Percentiles rank a stretch among this genome's conserved stretches.
These are phyloP conservation scores for Epicauta chinensis DNA, from an alignment of 1,140 invertebrate species.

Conservation along the genomic window DNA sequence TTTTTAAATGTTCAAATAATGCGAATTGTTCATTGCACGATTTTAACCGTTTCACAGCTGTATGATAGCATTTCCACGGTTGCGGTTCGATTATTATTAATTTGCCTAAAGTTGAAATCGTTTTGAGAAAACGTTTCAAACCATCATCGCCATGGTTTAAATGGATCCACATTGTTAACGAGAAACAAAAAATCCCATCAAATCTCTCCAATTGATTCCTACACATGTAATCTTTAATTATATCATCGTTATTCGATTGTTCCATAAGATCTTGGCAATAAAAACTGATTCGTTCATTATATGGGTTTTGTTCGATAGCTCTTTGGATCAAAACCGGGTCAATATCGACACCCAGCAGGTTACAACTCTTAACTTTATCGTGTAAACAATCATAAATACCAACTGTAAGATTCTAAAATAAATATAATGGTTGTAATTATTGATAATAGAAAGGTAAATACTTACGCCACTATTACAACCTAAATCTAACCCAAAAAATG, in stretches of 20 bases:
- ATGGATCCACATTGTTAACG: slow-evolving; percentile 84
- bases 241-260: slow-evolving; percentile 34
- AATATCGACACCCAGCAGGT: slow-evolving; percentile 66
- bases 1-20: slow-evolving; percentile 50
- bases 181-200: slow-evolving; percentile 70
- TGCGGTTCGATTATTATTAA: slow-evolving; percentile 72
- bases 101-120: slow-evolving; percentile 48
- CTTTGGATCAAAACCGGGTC: slow-evolving; percentile 63
- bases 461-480: slow-evolving; percentile 68
- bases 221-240: slow-evolving; percentile 45
- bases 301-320: slow-evolving; percentile 49
- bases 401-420: slow-evolving; percentile 54
- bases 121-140: slow-evolving; percentile 52
- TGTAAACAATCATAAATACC: slow-evolving; percentile 51
- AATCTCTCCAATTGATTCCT: slow-evolving; percentile 48
- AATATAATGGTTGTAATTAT: slow-evolving; percentile 14
- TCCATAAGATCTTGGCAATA: slow-evolving; percentile 56
- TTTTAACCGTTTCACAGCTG: slow-evolving; percentile 62
- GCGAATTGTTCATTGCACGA: slow-evolving; percentile 55
- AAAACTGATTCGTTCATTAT: slow-evolving; percentile 48
- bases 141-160: slow-evolving; percentile 71
- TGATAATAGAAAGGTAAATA: slow-evolving; percentile 2
- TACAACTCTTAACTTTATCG: slow-evolving; percentile 42
- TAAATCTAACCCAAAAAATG: slow-evolving; percentile 61
- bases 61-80: slow-evolving; percentile 73